Base-by-base conservation (phyloP, 2,888 invertebrate species). In the Teinopalpus imperialis region DNA sequence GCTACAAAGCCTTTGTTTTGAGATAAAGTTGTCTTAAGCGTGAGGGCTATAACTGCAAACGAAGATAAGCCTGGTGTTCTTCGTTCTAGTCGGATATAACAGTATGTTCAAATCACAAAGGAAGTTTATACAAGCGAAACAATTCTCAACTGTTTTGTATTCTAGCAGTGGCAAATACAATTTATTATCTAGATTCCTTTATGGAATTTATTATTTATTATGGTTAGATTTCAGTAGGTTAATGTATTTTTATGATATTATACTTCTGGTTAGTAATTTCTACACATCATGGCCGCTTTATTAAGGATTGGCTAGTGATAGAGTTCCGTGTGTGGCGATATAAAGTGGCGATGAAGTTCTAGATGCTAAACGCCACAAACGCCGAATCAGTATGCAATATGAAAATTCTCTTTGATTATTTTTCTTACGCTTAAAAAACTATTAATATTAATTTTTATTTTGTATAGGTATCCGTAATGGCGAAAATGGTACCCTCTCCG, bases 401-500 rank as follows among this genome's bases (percentile, higher is more conserved):
- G n/a, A n/a, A n/a, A n/a, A n/a, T n/a, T n/a, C n/a, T n/a, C n/a
- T n/a, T n/a, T n/a, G n/a, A n/a, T n/a, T n/a, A n/a, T n/a, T n/a
- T n/a, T n/a, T n/a, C n/a, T n/a, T n/a, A n/a, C n/a, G n/a, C n/a
- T n/a, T n/a, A n/a, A n/a, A n/a, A n/a, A n/a, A n/a, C n/a, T n/a
- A n/a, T n/a, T n/a, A n/a, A n/a, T n/a, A n/a, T n/a, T n/a, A n/a
- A n/a, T n/a, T n/a, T n/a, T 14, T 37, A 16, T 14, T 37, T 27
- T 49, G n/a, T 27, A 9, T 50, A 96, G 94, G 94, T 98, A 57
- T 98, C 97, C 44, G 91, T 97, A 68, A 94, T 97, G 92, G 93
- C 95, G 43, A 92, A 96, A 57, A 95, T 98, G 85, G 93, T 97
- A 48, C 98, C 98, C 9, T 97, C 97, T 9, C 97, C 97, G 1